Percentiles rank a stretch among this genome's conserved stretches.
Conservation (phyloP, 2,888 invertebrate genomes). For the Ischnus inquisitorius region DNA sequence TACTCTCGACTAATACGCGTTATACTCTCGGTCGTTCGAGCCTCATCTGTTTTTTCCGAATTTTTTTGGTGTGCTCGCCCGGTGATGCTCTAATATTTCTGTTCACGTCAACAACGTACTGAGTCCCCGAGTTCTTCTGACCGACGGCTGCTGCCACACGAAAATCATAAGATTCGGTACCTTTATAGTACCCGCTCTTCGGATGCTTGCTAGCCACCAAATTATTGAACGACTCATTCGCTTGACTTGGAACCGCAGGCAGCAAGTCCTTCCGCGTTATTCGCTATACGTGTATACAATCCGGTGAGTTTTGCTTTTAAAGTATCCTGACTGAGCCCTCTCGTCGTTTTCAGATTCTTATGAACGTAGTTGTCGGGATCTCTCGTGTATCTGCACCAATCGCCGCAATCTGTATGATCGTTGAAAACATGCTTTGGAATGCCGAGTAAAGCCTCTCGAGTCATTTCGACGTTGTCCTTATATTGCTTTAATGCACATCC, state of each 20-base stretch:
- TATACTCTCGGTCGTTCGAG: neutral
- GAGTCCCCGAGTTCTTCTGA: constrained; percentile 49
- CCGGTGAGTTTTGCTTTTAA: constrained; percentile 9
- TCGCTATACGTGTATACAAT: constrained; percentile 21
- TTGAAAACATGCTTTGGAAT: constrained; percentile 54
- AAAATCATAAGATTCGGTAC: constrained; percentile 57
- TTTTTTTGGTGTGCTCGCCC: neutral
- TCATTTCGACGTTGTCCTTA: constrained; percentile 45
- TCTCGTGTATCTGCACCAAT: constrained; percentile 23
- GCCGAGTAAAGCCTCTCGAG: constrained; percentile 50
- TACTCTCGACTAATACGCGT: neutral
- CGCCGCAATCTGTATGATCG: constrained; percentile 36
- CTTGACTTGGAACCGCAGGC: constrained; percentile 67
- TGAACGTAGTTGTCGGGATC: constrained; percentile 31
- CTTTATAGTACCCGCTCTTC: constrained; percentile 63
- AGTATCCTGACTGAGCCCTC: constrained; percentile 24
- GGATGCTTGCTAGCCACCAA: constrained; percentile 65
- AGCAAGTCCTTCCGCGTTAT: constrained; percentile 50
- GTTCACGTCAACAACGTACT: neutral
- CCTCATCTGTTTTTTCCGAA: neutral
- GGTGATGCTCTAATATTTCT: neutral
- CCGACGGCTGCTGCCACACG: constrained; percentile 58
- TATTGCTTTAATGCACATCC: constrained; percentile 55
- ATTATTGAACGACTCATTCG: constrained; percentile 67
- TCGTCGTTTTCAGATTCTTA: constrained; percentile 31